Base-by-base conservation (phyloP, 2,113 vertebrate genomes). In the Enhydra lutris region DNA sequence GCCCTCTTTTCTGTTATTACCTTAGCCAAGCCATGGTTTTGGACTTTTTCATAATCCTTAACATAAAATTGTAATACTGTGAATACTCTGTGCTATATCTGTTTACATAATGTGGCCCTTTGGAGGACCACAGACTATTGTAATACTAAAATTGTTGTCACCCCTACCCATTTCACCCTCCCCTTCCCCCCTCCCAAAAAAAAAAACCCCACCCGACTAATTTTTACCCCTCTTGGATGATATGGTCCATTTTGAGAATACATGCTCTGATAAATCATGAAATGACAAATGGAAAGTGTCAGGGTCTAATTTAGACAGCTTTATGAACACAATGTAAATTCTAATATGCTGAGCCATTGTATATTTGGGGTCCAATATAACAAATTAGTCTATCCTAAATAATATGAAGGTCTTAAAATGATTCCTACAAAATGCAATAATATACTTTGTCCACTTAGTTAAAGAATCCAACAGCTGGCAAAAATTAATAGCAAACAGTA, bases 101-200 rank as follows among this genome's bases (percentile, higher is more conserved):
- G 36, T 83, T 78, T 71, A 84, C 6, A 26, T 55, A n/a, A 20
- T n/a, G 26, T 39, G 8, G 9, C 17, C 18, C 8, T 78, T 94
- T 26, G 17, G 14, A 74, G 26, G 8, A 45, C 4, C 26, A 52
- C 10, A 17, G 6, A 52, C 9, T 55, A 34, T 1, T 73, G 7
- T 42, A 47, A 57, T n/a, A 59, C 21, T 89, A 31, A 85, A 71
- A 59, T 17, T 57, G n/a, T 65, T 87, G 79, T 36, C 21, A 67
- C 1, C 3, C 11, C 24, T 4, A 1, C 8, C 23, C 59, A 59
- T n/a, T 59, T n/a, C 11, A 36, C 6, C 12, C 26, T 21, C 4
- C 3, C 26, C 36, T 20, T n/a, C 8, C 17, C 34, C 23, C 13
- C 12, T 29, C 0, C 1, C 2, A 39, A 15, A 52, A 0, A 12